Evolutionary conservation across 1,140 invertebrate species (phyloP), one percentile per base, ranked within the genome.

Genomic region (Leptopilina clavipes): DNA sequence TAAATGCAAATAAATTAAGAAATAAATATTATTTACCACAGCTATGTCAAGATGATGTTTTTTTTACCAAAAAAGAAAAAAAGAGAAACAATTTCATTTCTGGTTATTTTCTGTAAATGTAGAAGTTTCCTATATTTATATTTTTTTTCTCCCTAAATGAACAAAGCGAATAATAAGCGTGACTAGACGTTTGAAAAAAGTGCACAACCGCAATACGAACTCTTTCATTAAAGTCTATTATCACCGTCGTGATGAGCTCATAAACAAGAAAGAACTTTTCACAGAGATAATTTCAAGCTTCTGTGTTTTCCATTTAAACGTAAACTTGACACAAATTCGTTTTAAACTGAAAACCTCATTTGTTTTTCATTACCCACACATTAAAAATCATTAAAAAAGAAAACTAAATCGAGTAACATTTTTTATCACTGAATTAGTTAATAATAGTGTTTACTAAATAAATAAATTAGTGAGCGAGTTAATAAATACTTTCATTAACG

Each of bases 131-230:
- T 19, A 10, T n/a, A n/a, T n/a, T n/a, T n/a, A n/a, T n/a, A n/a
- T n/a, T n/a, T 19, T 22, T 56, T 7, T 9, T 8, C 17, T 59
- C 10, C 10, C 8, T 37, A 31, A 31, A 65, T n/a, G 59, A 65
- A 65, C 59, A 65, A 65, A 37, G 59, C 25, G 12, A 31, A 31
- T 37, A 65, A 65, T 22, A 65, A 65, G 59, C 59, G 25, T 65
- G 59, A 65, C 56, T 65, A 65, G 56, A 25, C 45, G 45, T 48
- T 48, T 48, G 25, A 25, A 59, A 65, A 65, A 65, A 65, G 19
- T 65, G 56, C 56, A 25, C 19, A 65, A 65, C 56, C 56, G 56
- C 56, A 65, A 19, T 65, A 65, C 56, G 17, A 65, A 65, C 56
- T 25, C 56, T 25, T 65, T 65, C 56, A 31, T 65, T 25, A 22